These are phyloP conservation scores for Caiman crocodilus DNA, from an alignment of 2,797 vertebrate genomes.

Conservation along the genomic window DNA sequence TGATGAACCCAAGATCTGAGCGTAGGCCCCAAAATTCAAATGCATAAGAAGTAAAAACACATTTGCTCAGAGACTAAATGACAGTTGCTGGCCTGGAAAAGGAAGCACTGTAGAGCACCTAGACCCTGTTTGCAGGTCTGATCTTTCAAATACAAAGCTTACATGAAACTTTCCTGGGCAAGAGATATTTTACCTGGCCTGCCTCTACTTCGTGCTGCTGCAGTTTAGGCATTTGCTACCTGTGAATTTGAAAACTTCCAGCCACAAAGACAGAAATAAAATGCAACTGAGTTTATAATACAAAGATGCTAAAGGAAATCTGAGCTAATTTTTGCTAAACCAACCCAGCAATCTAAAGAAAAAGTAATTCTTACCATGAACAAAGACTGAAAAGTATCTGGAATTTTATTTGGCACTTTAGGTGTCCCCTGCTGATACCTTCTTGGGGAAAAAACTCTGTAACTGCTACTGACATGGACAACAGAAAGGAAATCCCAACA, in stretches of 20 bases:
- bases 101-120: not conserved
- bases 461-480: slow-evolving; percentile 48
- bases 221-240: not conserved
- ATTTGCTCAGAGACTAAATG: not conserved
- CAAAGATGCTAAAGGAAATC: not conserved
- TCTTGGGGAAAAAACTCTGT: slow-evolving; percentile 40
- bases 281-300: not conserved
- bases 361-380: slow-evolving; percentile 50
- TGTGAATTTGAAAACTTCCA: not conserved
- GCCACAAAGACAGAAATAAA: not conserved
- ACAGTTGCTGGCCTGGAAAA: not conserved
- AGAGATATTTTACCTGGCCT: not conserved
- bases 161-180: not conserved
- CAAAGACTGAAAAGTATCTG: slow-evolving; percentile 55
- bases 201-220: not conserved
- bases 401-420: slow-evolving; percentile 65
- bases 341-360: not conserved
- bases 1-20: not conserved
- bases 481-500: slow-evolving; percentile 34
- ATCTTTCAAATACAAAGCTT: not conserved
- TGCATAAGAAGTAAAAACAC: not conserved
- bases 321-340: slow-evolving; percentile 16
- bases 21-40: not conserved
- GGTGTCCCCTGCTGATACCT: slow-evolving; percentile 36
- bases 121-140: not conserved